A percentile compares a stretch with the other conserved stretches of the same genome.
phyloP scores from a whole-genome alignment of 2,888 invertebrate genomes.

The Nemotelus nigrinus region DNA sequence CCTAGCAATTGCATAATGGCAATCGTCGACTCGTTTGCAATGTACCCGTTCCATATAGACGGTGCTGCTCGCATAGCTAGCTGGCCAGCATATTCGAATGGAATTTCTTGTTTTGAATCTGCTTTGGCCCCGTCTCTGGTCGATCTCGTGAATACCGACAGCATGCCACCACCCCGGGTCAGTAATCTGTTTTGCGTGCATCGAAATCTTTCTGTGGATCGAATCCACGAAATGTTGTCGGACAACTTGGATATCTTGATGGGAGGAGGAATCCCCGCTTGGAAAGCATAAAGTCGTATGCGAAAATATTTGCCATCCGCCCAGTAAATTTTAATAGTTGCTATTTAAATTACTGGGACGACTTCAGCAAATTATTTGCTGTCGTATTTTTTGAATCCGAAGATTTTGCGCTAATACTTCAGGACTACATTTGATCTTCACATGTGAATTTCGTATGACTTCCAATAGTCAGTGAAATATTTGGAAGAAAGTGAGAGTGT shows the following conservation, averaged over 20 bases:
- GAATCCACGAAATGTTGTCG: slow-evolving; percentile 26
- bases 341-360: too few relatives aligned
- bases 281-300: not conserved
- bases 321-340: too few relatives aligned
- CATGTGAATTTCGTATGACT: too few relatives aligned
- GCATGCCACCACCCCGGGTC: not conserved
- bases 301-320: too few relatives aligned
- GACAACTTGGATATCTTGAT: not conserved
- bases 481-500: too few relatives aligned
- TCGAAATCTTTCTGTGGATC: not conserved
- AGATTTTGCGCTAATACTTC: too few relatives aligned
- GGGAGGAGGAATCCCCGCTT: not conserved
- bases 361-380: too few relatives aligned
- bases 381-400: too few relatives aligned
- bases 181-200: not conserved
- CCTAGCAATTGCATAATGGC: slow-evolving; percentile 23
- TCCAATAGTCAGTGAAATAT: too few relatives aligned
- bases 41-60: not conserved
- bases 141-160: too few relatives aligned
- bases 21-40: not conserved
- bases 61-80: not conserved
- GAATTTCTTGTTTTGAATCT: slow-evolving; percentile 3
- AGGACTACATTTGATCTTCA: too few relatives aligned
- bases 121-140: not conserved
- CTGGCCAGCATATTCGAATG: not conserved